phyloP scores from a whole-genome alignment of 1,140 invertebrate genomes.

The Coelopa frigida region DNA sequence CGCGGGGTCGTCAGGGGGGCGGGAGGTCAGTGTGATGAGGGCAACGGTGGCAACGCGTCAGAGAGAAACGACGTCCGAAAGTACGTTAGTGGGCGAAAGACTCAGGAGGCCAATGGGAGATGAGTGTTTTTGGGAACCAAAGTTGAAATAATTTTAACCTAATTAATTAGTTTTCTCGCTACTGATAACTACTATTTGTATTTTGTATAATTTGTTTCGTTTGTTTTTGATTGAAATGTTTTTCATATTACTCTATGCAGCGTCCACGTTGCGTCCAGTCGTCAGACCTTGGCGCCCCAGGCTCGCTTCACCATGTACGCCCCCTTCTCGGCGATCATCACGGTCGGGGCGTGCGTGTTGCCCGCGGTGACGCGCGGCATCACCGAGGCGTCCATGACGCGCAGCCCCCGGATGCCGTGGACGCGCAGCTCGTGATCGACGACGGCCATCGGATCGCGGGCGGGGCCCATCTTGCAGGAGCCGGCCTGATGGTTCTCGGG shows the following conservation, averaged over 20 bases:
- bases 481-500: slow-evolving; percentile 80
- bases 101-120: too few species aligned
- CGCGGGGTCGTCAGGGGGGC: too few species aligned
- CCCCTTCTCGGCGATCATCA: slow-evolving; percentile 61
- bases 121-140: too few species aligned
- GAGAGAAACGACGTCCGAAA: too few species aligned
- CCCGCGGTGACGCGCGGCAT: slow-evolving; percentile 58
- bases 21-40: too few species aligned
- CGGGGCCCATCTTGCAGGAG: slow-evolving; percentile 59
- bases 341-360: slow-evolving; percentile 56
- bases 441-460: slow-evolving; percentile 49
- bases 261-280: slow-evolving; percentile 43
- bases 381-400: slow-evolving; percentile 58
- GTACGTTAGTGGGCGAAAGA: too few species aligned
- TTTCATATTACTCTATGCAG: slow-evolving; percentile 44
- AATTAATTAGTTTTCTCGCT: too few species aligned
- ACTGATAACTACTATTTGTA: too few species aligned
- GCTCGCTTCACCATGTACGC: slow-evolving; percentile 59
- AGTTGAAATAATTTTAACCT: too few species aligned
- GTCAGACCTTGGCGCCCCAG: slow-evolving; percentile 48
- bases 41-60: too few species aligned
- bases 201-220: slow-evolving; percentile 9
- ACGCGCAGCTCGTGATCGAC: slow-evolving; percentile 53
- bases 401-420: slow-evolving; percentile 49
- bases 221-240: slow-evolving; percentile 1